A percentile compares a stretch with the other conserved stretches of the same genome.
Evolutionary conservation across 2,797 vertebrate genomes (phyloP).

Genomic region (Vireo griseus): DNA sequence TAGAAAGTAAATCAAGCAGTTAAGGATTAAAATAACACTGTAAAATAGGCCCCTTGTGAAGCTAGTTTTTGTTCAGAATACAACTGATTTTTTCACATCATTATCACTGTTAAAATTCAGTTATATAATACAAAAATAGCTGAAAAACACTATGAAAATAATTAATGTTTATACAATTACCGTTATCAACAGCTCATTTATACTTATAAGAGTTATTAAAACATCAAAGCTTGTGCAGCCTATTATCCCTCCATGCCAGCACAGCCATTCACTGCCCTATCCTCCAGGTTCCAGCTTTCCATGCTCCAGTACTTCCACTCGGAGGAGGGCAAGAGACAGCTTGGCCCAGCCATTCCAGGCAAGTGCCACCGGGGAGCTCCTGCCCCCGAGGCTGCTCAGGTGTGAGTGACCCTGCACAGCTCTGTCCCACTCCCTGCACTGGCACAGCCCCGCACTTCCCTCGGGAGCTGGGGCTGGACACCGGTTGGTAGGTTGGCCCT

Average conservation of each 20-base stretch:
- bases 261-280: not conserved
- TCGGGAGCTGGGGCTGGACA: not conserved
- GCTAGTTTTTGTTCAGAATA: not conserved
- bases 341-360: not conserved
- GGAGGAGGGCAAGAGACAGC: not conserved
- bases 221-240: not conserved
- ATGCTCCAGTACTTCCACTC: too few relatives aligned
- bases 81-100: not conserved
- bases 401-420: not conserved
- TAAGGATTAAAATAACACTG: not conserved
- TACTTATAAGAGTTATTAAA: fast-evolving
- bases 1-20: not conserved
- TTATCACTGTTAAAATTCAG: not conserved
- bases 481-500: not conserved
- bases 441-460: not conserved
- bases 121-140: not conserved
- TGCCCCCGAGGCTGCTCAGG: fast-evolving
- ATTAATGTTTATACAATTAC: not conserved
- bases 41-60: not conserved
- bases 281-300: not conserved
- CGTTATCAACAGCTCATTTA: not conserved
- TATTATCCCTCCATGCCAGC: not conserved
- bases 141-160: not conserved
- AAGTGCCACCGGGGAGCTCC: not conserved
- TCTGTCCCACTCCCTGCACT: not conserved